Conservation (phyloP, 2,113 vertebrate genomes). For the Plectropomus leopardus region DNA sequence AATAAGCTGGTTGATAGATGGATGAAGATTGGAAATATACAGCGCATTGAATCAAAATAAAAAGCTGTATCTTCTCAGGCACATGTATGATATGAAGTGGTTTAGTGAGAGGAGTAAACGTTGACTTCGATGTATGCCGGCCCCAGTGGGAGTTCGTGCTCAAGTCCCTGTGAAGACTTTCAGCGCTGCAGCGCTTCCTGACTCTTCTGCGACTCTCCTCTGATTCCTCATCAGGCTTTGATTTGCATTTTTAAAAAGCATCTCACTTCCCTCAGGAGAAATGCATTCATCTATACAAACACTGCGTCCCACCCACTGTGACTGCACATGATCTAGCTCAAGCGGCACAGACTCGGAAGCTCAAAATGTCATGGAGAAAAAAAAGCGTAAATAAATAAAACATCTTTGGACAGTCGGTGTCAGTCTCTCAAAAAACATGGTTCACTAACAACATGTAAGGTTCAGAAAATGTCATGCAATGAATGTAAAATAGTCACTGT, state of each 20-base stretch:
- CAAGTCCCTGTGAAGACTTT: constrained; percentile 52
- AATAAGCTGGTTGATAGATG: constrained; percentile 22
- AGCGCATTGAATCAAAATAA: neutral
- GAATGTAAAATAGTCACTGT: constrained; percentile 6
- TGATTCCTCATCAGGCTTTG: constrained; percentile 70
- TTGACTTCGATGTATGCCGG: constrained; percentile 35
- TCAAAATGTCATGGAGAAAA: constrained; percentile 10
- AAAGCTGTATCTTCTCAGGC: neutral
- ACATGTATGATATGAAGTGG: constrained; percentile 12
- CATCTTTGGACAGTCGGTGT: neutral
- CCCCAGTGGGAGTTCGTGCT: constrained; percentile 45
- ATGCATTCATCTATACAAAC: constrained; percentile 66
- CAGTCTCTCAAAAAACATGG: constrained; percentile 2
- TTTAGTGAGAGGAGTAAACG: constrained; percentile 29
- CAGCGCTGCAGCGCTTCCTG: constrained; percentile 51
- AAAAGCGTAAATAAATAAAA: constrained; percentile 39
- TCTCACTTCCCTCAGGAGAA: constrained; percentile 64
- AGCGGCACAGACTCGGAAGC: constrained; percentile 1
- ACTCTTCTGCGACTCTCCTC: constrained; percentile 43
- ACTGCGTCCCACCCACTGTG: constrained; percentile 29
- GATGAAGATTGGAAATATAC: constrained; percentile 5
- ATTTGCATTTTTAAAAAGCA: constrained; percentile 78
- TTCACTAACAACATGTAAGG: constrained; percentile 12
- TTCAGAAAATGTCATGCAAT: constrained; percentile 17
- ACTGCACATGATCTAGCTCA: constrained; percentile 29